Evolutionary conservation across 1,140 invertebrate species (phyloP).

Genomic region (Hyles euphorbiae): DNA sequence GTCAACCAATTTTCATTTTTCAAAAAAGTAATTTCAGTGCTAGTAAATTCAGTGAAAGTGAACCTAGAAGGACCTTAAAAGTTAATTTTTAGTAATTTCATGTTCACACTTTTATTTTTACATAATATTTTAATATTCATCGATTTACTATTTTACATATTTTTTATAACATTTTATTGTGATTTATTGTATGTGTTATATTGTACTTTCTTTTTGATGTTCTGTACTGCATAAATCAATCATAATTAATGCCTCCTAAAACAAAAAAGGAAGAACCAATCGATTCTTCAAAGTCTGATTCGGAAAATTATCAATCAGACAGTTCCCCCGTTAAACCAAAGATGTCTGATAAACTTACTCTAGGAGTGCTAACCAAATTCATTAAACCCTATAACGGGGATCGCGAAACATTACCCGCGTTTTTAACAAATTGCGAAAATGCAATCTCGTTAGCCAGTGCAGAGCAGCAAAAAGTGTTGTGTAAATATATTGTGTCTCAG

Average conservation of each 20-base stretch:
- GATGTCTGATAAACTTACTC: constrained; percentile 9
- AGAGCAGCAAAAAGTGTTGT: constrained; percentile 19
- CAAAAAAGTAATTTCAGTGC: no score
- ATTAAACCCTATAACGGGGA: constrained; percentile 20
- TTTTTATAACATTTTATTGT: no score
- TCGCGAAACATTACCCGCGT: constrained; percentile 16
- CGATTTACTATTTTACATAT: background rate
- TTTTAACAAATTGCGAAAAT: constrained; percentile 24
- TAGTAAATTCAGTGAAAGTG: no score
- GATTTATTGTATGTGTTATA: background rate
- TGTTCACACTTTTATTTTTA: background rate
- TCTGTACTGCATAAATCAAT: constrained; percentile 2
- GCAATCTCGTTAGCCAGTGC: constrained; percentile 11
- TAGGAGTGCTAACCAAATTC: constrained; percentile 16
- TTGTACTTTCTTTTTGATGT: background rate
- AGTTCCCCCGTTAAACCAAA: background rate
- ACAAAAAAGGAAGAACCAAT: background rate
- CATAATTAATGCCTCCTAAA: constrained; percentile 2
- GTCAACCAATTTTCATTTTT: no score
- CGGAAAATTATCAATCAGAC: background rate
- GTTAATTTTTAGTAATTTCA: no score
- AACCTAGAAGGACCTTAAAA: no score
- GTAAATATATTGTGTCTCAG: constrained; percentile 26
- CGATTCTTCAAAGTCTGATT: background rate
- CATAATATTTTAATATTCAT: background rate